A percentile compares a stretch with the other conserved stretches of the same genome.
Conservation (phyloP, 1,140 invertebrate genomes). For the Oncopodura yosiiana region DNA sequence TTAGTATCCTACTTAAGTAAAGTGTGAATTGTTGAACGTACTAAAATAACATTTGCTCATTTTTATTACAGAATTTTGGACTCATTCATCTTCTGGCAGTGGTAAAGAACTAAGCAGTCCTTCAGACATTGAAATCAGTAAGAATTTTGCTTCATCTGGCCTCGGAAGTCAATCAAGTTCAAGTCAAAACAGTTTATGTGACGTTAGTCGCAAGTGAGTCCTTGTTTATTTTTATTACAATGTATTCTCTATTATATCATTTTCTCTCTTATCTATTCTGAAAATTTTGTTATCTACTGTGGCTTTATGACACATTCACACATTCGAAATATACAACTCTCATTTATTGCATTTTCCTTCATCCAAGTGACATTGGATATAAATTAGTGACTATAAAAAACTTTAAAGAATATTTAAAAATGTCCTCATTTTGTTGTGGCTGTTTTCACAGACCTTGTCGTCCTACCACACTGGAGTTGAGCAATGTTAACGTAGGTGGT, state of each 20-base stretch:
- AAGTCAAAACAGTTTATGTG: constrained; percentile 33
- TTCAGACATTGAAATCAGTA: constrained; percentile 32
- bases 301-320: too few relatives aligned
- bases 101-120: constrained; percentile 33
- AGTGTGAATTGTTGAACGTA: not conserved
- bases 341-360: too few relatives aligned
- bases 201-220: constrained; percentile 14
- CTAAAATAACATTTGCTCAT: not conserved
- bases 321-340: too few relatives aligned
- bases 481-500: constrained; percentile 5
- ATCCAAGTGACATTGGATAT: too few relatives aligned
- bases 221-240: not conserved
- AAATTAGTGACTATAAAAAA: too few relatives aligned
- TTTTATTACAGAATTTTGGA: constrained; percentile 31
- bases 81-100: constrained; percentile 21
- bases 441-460: constrained; percentile 17
- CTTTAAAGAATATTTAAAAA: too few relatives aligned
- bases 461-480: constrained; percentile 28
- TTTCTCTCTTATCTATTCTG: too few relatives aligned
- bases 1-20: too few relatives aligned
- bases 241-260: too few relatives aligned
- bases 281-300: too few relatives aligned
- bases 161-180: constrained; percentile 34
- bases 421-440: not conserved
- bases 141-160: constrained; percentile 31